Base-by-base conservation (phyloP, 1,140 invertebrate genomes). In the Tetramorium simillimum region DNA sequence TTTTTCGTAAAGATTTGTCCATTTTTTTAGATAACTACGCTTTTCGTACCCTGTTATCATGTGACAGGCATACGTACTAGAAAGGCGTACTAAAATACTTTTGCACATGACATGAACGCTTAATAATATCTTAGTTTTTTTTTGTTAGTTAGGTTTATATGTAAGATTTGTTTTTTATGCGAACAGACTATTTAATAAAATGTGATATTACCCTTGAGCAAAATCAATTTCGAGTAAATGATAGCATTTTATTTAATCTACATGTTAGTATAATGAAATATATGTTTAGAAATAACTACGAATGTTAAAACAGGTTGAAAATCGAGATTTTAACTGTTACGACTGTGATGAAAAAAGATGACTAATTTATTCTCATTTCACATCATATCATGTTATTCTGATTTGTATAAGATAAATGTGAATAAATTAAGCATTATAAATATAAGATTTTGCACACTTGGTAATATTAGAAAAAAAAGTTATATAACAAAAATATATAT, bases 1-100 rank as follows among this genome's bases (percentile, higher is more conserved):
- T 53, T 78, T 85, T 78, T n/a, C 21, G 43, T 0, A 24, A 43
- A 60, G 65, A 70, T 70, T 81, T 70, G 49, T 56, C 33, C 33
- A 10, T 70, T 2, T 70, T 2, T 24, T 70, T 49, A 78, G 40
- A 56, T 28, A 56, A 2, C n/a, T 46, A 21, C n/a, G 28, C 14
- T 85, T 78, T 56, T 78, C 82, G 14, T 78, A 85, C 60, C 82
- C 73, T 85, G 72, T 85, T 85, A 63, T 56, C 16, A 24, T 24
- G n/a, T 77, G 58, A 85, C 73, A 78, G 82, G 58, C 60, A 65
- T 65, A 37, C 2, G 82, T 85, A 85, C 33, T 78, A 12, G 82
- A 85, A 85, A 18, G 40, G 37, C 49, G 40, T 33, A 21, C n/a
- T n/a, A n/a, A n/a, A n/a, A 18, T 43, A 49, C 1, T 76, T 33